Conservation (phyloP, 2,888 invertebrate genomes). For the Plagiodera versicolora region DNA sequence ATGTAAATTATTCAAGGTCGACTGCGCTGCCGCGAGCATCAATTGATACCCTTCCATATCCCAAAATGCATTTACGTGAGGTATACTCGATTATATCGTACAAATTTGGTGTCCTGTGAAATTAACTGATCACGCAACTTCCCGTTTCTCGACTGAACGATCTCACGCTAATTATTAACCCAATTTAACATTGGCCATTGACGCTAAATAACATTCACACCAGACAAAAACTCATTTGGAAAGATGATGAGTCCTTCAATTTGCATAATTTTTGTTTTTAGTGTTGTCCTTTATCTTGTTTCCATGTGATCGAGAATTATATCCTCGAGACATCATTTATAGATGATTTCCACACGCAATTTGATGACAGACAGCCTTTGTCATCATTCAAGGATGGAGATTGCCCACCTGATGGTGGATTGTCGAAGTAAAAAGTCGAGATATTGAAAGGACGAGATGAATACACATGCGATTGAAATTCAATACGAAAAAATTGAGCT, state of each 20-base stretch:
- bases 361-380: no score
- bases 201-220: conserved; percentile 24
- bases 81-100: conserved; percentile 44
- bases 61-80: conserved; percentile 10
- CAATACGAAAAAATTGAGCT: no score
- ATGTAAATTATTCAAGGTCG: background rate
- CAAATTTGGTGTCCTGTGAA: conserved; percentile 45
- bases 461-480: no score
- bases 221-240: conserved; percentile 25
- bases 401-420: no score
- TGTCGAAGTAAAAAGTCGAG: no score
- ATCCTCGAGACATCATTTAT: no score
- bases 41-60: background rate
- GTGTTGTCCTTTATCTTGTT: background rate
- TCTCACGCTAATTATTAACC: conserved; percentile 40
- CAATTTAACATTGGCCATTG: conserved; percentile 30
- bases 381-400: no score
- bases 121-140: conserved; percentile 49
- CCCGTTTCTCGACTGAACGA: conserved; percentile 42
- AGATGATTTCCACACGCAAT: no score
- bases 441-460: no score
- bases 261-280: conserved; percentile 9
- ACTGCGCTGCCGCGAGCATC: background rate
- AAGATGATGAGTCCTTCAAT: conserved; percentile 17
- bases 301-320: background rate